Base-by-base conservation (phyloP, 1,140 invertebrate species). In the Pararge aegeria region DNA sequence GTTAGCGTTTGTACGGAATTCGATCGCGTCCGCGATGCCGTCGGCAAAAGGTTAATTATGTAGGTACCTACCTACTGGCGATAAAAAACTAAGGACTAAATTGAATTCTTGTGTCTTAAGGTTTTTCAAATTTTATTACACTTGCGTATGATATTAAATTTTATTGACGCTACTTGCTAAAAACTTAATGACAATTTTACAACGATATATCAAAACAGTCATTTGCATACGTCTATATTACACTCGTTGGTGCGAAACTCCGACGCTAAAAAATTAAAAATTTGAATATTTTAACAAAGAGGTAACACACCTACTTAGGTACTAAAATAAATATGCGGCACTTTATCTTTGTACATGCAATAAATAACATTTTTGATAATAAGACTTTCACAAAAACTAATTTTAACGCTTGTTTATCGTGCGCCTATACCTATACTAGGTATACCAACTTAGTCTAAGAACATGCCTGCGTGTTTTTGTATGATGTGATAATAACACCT, bases 121-220 rank as follows among this genome's bases (percentile, higher is more conserved):
- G 27, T 66, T 64, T 60, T 48, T 55, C 55, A 63, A 70, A 57
- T 64, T 70, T 68, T 71, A 74, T 68, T 66, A 64, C 49, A 71
- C 68, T 53, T 55, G 55, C 46, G 59, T 40, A 56, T 56, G 30
- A 37, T 70, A 66, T 60, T 64, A 62, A 68, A 55, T 62, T 71
- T 71, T 68, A 75, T 65, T 64, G 56, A 67, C 15, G 52, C 54
- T 62, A 69, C 69, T 67, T 61, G 72, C 64, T 70, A 70, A 73
- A 70, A 73, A 20, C 38, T 66, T 68, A 64, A 74, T 74, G 64
- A 66, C 18, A 37, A 55, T 58, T 72, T 70, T 64, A 64, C 64
- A 63, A 55, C 64, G 61, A 64, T 62, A 60, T 62, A 64, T 58
- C 57, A 69, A 66, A 58, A 62, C 46, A 27, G 53, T 54, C 16